phyloP scores from a whole-genome alignment of 2,888 invertebrate genomes.

The Dascillus cervinus region DNA sequence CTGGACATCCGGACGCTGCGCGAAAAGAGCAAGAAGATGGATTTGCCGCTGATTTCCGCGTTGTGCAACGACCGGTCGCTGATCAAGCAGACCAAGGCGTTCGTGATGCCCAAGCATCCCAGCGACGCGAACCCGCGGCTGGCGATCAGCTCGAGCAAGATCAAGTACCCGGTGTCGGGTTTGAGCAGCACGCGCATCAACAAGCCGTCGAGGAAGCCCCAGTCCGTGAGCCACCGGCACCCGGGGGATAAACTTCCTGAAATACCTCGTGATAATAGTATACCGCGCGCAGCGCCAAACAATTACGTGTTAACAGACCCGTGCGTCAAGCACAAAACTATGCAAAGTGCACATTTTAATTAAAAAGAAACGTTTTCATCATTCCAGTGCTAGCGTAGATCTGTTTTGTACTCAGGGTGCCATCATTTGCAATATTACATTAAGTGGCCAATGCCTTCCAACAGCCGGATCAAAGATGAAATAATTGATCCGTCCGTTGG shows the following conservation, averaged over 20 bases:
- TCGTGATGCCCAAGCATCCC: conserved; percentile 67
- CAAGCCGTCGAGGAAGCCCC: conserved; percentile 51
- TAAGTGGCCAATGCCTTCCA: too few relatives aligned
- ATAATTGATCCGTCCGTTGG: too few relatives aligned
- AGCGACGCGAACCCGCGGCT: conserved; percentile 27
- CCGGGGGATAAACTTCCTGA: conserved; percentile 72
- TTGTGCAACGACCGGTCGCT: conserved; percentile 88
- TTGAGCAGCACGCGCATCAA: conserved; percentile 51
- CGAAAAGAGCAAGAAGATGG: conserved; percentile 83
- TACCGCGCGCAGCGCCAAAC: conserved; percentile 58
- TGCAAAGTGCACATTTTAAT: conserved; percentile 41
- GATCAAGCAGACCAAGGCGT: conserved; percentile 81
- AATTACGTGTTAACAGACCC: conserved; percentile 54
- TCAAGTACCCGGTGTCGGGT: conserved; percentile 62
- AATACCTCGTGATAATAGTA: conserved; percentile 46
- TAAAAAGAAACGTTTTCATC: conserved; percentile 11
- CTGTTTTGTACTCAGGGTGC: conserved; percentile 43
- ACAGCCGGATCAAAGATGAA: too few relatives aligned
- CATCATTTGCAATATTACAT: conserved; percentile 37
- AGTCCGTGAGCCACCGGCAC: conserved; percentile 57
- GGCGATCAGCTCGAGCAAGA: conserved; percentile 43
- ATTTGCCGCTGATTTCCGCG: conserved; percentile 86
- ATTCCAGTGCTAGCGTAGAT: conserved; percentile 34
- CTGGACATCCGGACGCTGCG: conserved; percentile 76
- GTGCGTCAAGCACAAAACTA: conserved; percentile 37